Conservation (phyloP, 2,888 invertebrate species). For the Dyspetes luteomarginatus region DNA sequence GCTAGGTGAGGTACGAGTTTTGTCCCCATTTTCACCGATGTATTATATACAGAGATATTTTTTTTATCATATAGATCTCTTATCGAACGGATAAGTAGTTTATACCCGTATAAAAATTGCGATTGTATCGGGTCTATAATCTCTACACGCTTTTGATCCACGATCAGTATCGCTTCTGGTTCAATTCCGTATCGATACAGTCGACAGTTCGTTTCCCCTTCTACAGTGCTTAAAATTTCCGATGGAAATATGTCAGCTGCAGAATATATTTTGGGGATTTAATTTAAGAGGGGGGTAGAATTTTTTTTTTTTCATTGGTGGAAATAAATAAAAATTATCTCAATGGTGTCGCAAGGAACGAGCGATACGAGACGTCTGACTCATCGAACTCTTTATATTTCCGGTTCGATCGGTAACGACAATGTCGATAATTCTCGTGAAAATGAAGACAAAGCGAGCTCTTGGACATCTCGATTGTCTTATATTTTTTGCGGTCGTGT, state of each 20-base stretch:
- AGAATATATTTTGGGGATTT: not conserved
- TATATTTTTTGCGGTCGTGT: slow-evolving; percentile 68
- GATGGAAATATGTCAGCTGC: slow-evolving; percentile 8
- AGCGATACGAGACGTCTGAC: slow-evolving; percentile 71
- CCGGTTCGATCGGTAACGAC: slow-evolving; percentile 62
- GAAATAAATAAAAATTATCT: slow-evolving; percentile 14
- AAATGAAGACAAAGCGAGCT: slow-evolving; percentile 45
- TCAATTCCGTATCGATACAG: slow-evolving; percentile 50
- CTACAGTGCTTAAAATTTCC: not conserved
- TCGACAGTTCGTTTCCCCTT: not conserved
- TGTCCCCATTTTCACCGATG: too few relatives aligned
- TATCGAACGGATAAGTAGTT: slow-evolving; percentile 64
- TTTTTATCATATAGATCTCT: slow-evolving; percentile 44
- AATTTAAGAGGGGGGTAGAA: not conserved
- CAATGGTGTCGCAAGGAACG: slow-evolving; percentile 63
- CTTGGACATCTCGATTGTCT: slow-evolving; percentile 71
- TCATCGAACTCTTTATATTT: slow-evolving; percentile 72
- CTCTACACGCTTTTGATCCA: slow-evolving; percentile 54
- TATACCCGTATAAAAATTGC: slow-evolving; percentile 52
- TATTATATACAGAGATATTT: slow-evolving; percentile 2
- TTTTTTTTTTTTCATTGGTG: slow-evolving; percentile 7
- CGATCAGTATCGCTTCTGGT: slow-evolving; percentile 61
- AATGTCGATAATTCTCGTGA: slow-evolving; percentile 26
- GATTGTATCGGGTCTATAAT: slow-evolving; percentile 59
- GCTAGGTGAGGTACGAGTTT: too few relatives aligned